Base-by-base conservation (phyloP, 2,797 vertebrate genomes). In the Microctenopoma lineatum region DNA sequence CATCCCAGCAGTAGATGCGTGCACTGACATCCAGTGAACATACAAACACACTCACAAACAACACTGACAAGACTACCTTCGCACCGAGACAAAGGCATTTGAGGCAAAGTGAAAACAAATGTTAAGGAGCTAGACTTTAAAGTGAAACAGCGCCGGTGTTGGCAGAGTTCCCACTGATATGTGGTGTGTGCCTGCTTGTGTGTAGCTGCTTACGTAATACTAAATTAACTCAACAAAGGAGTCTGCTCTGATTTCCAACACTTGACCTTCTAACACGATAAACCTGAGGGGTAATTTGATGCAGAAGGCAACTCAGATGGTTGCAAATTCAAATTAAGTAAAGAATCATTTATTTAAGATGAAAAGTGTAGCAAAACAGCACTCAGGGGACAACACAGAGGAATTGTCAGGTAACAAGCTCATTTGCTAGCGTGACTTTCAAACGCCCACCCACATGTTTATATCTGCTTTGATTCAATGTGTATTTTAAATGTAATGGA, bases 91-190 rank as follows among this genome's bases (percentile, higher is more conserved):
- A 89, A 89, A 86, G 58, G 54, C 32, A 3, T 87, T 85, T 90
- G 88, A 56, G 52, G 79, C 51, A 77, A 76, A 84, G 77, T 83
- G 84, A 92, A 88, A 91, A 89, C 59, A 82, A 76, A 62, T 68
- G 71, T 47, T 81, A 60, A 86, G 68, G 62, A 81, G 39, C 39
- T 41, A 41, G 81, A 61, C 57, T 80, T 82, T 70, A 54, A 81
- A 61, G 59, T 75, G 57, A 87, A 77, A 73, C 69, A 29, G 48
- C 56, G 46, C 51, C 60, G 60, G 60, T 69, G 58, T 59, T 81
- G 77, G 54, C 60, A 48, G 59, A 66, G 52, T n/a, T 71, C 73
- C 66, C 14, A 14, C 38, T 62, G 21, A 45, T 62, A 7, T 44
- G 46, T 75, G 59, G 46, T 75, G 59, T 74, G 45, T 56, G 8